Evolutionary conservation across 1,140 invertebrate species (phyloP).

Genomic region (Papilio glaucus): DNA sequence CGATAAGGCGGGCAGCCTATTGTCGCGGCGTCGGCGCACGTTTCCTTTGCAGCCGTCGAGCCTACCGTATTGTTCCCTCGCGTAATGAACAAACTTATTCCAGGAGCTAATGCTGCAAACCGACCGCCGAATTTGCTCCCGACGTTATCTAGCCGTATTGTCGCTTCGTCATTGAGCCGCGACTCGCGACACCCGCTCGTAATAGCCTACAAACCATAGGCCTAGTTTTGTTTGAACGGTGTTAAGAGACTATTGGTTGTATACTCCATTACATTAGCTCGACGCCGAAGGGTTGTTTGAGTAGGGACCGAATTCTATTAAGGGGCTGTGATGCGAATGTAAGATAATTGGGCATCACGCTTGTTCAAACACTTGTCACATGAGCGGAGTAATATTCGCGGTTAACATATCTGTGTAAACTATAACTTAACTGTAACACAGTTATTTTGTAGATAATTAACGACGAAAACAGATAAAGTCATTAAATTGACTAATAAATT

Average conservation of each 20-base stretch:
- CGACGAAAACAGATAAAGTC: too few relatives aligned
- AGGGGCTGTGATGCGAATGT: slow-evolving; percentile 46
- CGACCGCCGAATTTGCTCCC: slow-evolving; percentile 68
- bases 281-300: slow-evolving; percentile 64
- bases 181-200: slow-evolving; percentile 49
- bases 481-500: slow-evolving; percentile 10
- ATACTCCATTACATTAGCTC: slow-evolving; percentile 62
- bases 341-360: slow-evolving; percentile 50
- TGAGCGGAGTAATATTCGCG: slow-evolving; percentile 25
- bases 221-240: slow-evolving; percentile 75
- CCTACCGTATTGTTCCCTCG: slow-evolving; percentile 73
- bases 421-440: background rate
- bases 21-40: slow-evolving; percentile 79
- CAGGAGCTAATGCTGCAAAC: slow-evolving; percentile 72
- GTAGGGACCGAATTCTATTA: slow-evolving; percentile 67
- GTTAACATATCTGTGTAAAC: background rate
- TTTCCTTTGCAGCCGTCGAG: slow-evolving; percentile 78
- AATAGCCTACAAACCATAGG: slow-evolving; percentile 62
- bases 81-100: slow-evolving; percentile 82
- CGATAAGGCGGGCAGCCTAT: slow-evolving; percentile 76
- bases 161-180: slow-evolving; percentile 47
- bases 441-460: too few relatives aligned
- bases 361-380: slow-evolving; percentile 45
- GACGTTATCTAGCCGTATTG: slow-evolving; percentile 71
- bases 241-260: slow-evolving; percentile 61